Conservation (phyloP, 2,888 invertebrate genomes). For the Zaprionus lineosus region DNA sequence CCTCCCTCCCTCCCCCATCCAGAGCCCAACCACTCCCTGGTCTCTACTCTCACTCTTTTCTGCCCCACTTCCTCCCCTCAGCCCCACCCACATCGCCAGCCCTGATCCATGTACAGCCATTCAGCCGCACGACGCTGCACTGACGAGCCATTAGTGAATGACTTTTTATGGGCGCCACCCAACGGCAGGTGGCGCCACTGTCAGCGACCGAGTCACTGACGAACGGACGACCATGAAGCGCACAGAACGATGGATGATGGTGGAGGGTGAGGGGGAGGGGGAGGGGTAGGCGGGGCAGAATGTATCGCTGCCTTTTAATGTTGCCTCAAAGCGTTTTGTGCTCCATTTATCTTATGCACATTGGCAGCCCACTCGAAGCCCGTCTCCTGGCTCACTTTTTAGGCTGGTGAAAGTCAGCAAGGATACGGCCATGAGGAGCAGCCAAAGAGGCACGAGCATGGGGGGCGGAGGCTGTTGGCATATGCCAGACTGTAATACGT, state of each 20-base stretch:
- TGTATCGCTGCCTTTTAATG: slow-evolving; percentile 57
- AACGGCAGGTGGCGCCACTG: slow-evolving; percentile 47
- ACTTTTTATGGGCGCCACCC: slow-evolving; percentile 55
- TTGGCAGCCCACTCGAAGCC: slow-evolving; percentile 21
- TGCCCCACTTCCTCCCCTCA: background rate
- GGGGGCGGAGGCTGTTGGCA: too few relatives aligned
- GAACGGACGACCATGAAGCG: too few relatives aligned
- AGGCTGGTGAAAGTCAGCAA: slow-evolving; percentile 10
- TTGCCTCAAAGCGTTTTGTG: slow-evolving; percentile 64
- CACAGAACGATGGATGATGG: too few relatives aligned
- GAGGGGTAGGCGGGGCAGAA: too few relatives aligned
- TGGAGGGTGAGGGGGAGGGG: too few relatives aligned
- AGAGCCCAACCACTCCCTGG: too few relatives aligned
- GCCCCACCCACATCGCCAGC: background rate
- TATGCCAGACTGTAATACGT: slow-evolving; percentile 4
- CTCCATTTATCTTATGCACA: slow-evolving; percentile 64
- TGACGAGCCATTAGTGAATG: slow-evolving; percentile 73
- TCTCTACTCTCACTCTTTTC: background rate
- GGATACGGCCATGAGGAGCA: too few relatives aligned
- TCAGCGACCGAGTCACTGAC: too few relatives aligned
- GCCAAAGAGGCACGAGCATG: too few relatives aligned
- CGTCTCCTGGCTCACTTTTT: slow-evolving; percentile 19
- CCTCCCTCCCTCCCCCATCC: background rate
- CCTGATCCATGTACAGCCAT: slow-evolving; percentile 11
- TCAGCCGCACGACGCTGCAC: slow-evolving; percentile 37